Evolutionary conservation across 2,888 invertebrate species (phyloP).

Genomic region (Strigamia transsilvanica): DNA sequence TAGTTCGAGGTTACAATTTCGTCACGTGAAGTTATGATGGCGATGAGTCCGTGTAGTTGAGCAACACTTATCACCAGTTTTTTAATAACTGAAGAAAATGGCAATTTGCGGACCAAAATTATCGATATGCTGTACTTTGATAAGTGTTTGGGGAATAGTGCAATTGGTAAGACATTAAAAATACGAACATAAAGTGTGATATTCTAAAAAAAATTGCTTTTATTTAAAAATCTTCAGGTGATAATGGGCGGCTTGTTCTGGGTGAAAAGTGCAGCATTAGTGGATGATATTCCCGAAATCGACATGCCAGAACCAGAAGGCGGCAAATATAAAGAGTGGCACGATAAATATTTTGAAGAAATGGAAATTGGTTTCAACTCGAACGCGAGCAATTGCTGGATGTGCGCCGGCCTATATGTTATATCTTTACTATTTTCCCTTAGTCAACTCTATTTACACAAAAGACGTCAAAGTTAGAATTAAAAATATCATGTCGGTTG

Average conservation of each 20-base stretch:
- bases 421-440: slow-evolving; percentile 54
- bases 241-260: slow-evolving; percentile 36
- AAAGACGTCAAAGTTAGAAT: not conserved
- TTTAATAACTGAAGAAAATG: slow-evolving; percentile 67
- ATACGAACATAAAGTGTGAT: not conserved
- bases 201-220: not conserved
- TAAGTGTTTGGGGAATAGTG: slow-evolving; percentile 93
- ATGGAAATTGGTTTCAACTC: slow-evolving; percentile 52
- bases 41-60: not conserved
- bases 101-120: slow-evolving; percentile 90
- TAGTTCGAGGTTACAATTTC: not conserved
- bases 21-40: not conserved
- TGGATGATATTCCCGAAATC: not conserved
- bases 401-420: slow-evolving; percentile 54
- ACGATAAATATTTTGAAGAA: not conserved
- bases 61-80: not conserved
- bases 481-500: not conserved
- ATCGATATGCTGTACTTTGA: slow-evolving; percentile 86
- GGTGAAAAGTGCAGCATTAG: not conserved
- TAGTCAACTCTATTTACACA: slow-evolving; percentile 54
- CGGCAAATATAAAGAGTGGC: not conserved
- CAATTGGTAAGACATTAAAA: slow-evolving; percentile 79
- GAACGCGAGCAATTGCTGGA: slow-evolving; percentile 56
- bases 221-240: not conserved
- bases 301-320: not conserved